Percentiles rank a stretch among this genome's conserved stretches.
These are phyloP conservation scores for Amniataba percoides DNA, from an alignment of 2,797 vertebrate species.

Conservation along the genomic window DNA sequence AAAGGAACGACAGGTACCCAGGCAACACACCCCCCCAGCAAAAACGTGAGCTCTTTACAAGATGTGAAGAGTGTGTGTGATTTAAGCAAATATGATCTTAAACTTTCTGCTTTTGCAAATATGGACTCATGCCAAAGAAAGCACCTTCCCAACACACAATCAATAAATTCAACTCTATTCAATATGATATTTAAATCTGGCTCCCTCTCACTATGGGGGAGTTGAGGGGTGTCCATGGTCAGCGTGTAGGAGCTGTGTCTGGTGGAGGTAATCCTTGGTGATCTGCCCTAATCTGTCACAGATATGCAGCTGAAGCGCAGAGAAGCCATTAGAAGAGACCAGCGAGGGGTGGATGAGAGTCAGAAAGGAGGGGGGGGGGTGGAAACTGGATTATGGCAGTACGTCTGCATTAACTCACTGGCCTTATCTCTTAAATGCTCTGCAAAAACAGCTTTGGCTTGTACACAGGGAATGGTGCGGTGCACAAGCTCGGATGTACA, in stretches of 20 bases:
- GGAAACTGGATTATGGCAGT: conserved; percentile 83
- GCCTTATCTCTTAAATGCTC: conserved; percentile 86
- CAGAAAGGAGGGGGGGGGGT: conserved; percentile 31
- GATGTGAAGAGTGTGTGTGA: conserved; percentile 11
- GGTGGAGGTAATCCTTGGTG: conserved; percentile 85
- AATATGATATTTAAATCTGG: conserved; percentile 44
- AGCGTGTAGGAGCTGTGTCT: conserved; percentile 76
- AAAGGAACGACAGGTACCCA: conserved; percentile 60
- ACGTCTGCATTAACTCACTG: conserved; percentile 83
- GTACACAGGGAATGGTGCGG: conserved; percentile 59
- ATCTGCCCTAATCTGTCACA: conserved; percentile 89
- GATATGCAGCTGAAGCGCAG: conserved; percentile 82
- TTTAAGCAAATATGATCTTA: conserved; percentile 24
- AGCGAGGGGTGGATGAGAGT: conserved; percentile 57
- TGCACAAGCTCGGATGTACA: conserved; percentile 34
- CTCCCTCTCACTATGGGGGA: conserved; percentile 31
- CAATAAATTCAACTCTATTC: conserved; percentile 32
- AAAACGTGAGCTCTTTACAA: conserved; percentile 8
- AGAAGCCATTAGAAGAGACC: conserved; percentile 73
- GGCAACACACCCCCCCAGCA: conserved; percentile 34
- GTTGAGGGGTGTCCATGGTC: conserved; percentile 72
- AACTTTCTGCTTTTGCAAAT: not conserved
- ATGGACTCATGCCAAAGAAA: not conserved
- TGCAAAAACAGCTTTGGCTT: conserved; percentile 82
- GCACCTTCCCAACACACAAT: conserved; percentile 15